Evolutionary conservation across 2,113 vertebrate species (phyloP), one percentile per base, ranked within the genome.

Genomic region (Patagioenas fasciata): DNA sequence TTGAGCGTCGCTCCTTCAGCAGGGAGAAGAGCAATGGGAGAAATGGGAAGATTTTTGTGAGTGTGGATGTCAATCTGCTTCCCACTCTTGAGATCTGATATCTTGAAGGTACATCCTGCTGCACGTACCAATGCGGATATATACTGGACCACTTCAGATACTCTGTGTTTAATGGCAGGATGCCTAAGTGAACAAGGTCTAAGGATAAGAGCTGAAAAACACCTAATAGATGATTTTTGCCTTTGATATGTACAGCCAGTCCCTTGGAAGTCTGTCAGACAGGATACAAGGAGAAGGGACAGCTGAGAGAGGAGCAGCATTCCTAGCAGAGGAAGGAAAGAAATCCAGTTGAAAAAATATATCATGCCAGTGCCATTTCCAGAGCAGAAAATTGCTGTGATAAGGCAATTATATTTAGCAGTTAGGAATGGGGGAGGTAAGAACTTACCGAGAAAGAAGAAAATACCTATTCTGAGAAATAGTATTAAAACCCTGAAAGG

Each of bases 71-170:
- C 25, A 4, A 1, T 56, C 31, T 34, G 48, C 74, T 93, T 88
- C 57, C 77, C 18, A 1, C n/a, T 77, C 31, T 15, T 14, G 29
- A 61, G 79, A 44, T 74, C 47, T 51, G 51, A 1, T 20, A 14
- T 38, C n/a, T n/a, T 20, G 26, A 11, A 79, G 18, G 29, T 25
- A 4, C 28, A 75, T 75, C 85, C 74, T 81, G 73, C 53, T 3
- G 3, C 47, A 42, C 2, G 0, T 54, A 19, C 12, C 56, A 17
- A 2, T 11, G 62, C 1, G 2, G 75, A 42, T 64, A 17, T 6
- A 2, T 1, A 3, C 32, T 23, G 48, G 31, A 11, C 69, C 62
- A 2, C 56, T 65, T 4, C 40, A 4, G 44, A 18, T 13, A 26
- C 2, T 6, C 60, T 47, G 48, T 70, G 62, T 31, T 34, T 44